Evolutionary conservation across 2,888 invertebrate genomes (phyloP).

Genomic region (Terebella lapidaria): DNA sequence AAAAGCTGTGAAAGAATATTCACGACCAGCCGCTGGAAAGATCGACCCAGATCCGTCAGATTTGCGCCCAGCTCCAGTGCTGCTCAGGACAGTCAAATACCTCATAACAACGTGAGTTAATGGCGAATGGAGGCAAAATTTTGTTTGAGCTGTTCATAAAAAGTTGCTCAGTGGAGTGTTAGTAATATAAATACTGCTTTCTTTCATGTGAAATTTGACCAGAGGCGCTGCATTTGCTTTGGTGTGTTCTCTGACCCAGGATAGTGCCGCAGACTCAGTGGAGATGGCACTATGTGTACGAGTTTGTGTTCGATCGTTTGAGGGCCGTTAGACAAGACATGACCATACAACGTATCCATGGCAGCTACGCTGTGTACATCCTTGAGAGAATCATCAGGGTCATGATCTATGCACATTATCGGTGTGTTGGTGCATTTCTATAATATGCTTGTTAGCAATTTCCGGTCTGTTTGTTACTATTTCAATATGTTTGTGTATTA

Average conservation of each 20-base stretch:
- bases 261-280: constrained; percentile 43
- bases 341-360: constrained; percentile 66
- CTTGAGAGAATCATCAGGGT: constrained; percentile 74
- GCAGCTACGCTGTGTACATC: constrained; percentile 59
- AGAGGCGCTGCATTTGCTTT: not conserved
- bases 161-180: not conserved
- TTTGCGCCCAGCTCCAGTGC: not conserved
- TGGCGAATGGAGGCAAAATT: not conserved
- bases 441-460: too few relatives aligned
- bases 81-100: not conserved
- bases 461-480: not conserved
- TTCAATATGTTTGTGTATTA: too few relatives aligned
- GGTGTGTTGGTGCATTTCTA: too few relatives aligned
- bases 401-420: constrained; percentile 61
- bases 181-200: not conserved
- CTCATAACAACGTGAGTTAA: not conserved
- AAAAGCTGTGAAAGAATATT: not conserved
- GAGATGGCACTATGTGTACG: constrained; percentile 62
- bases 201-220: not conserved
- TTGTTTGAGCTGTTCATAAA: not conserved
- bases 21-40: not conserved
- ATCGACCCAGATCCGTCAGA: not conserved
- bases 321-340: constrained; percentile 74
- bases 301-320: constrained; percentile 72
- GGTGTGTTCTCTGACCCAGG: constrained; percentile 30